Percentiles rank a stretch among this genome's conserved stretches.
phyloP scores from a whole-genome alignment of 2,888 invertebrate genomes.

The Eupsilia transversa region DNA sequence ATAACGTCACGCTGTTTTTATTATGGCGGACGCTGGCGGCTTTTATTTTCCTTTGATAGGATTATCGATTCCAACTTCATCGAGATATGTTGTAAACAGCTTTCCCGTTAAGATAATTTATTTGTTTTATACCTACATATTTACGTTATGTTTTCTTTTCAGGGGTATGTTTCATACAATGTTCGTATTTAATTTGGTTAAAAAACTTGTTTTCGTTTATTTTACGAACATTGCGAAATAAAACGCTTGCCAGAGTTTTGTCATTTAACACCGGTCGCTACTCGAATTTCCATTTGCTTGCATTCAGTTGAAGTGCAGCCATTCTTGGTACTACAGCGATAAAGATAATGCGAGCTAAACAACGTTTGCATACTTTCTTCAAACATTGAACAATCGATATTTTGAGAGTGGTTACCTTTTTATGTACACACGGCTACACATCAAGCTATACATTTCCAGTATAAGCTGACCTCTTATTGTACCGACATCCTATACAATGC shows the following conservation, averaged over 20 bases:
- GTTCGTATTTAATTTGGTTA: constrained; percentile 3
- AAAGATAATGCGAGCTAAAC: constrained; percentile 46
- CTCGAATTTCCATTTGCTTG: constrained; percentile 50
- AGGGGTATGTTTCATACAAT: neutral
- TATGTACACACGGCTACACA: too few relatives aligned
- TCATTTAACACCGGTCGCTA: constrained; percentile 36
- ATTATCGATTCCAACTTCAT: constrained; percentile 2
- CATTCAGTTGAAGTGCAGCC: constrained; percentile 53
- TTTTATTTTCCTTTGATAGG: constrained; percentile 4
- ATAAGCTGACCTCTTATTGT: too few relatives aligned
- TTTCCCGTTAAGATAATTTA: neutral
- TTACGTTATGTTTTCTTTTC: neutral
- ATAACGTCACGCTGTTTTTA: constrained; percentile 20
- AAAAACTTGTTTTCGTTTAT: constrained; percentile 16
- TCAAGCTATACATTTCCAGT: too few relatives aligned
- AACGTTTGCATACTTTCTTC: constrained; percentile 34
- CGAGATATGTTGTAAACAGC: neutral
- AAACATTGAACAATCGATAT: constrained; percentile 23
- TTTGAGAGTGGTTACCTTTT: constrained; percentile 9
- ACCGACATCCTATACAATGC: too few relatives aligned
- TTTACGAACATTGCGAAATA: constrained; percentile 8
- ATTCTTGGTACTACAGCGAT: constrained; percentile 55
- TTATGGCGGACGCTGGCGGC: constrained; percentile 1
- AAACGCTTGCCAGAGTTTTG: constrained; percentile 30
- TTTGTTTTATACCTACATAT: neutral